Percentiles rank a stretch among this genome's conserved stretches.
phyloP scores from a whole-genome alignment of 2,113 vertebrate species.

The Brachyhypopomus occidentalis region DNA sequence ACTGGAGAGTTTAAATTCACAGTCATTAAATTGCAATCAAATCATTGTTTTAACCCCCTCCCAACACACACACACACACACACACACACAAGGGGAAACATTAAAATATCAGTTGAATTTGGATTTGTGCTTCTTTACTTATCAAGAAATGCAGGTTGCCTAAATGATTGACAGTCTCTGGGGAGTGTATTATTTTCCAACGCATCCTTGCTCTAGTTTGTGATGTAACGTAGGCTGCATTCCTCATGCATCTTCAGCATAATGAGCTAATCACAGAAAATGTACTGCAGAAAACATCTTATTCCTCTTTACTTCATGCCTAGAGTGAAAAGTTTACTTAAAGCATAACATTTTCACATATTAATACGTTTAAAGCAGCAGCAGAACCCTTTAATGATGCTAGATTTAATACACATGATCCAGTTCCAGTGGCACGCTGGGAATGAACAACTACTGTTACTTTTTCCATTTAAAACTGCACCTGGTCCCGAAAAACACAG shows the following conservation, averaged over 20 bases:
- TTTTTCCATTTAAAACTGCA: neutral
- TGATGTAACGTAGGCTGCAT: neutral
- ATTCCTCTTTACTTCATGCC: neutral
- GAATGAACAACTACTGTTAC: neutral
- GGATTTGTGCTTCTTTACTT: neutral
- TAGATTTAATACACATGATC: no score
- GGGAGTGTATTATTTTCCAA: neutral
- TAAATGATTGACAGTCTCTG: neutral
- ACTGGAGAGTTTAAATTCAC: neutral
- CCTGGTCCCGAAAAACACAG: neutral
- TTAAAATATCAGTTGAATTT: neutral
- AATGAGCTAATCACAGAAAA: slow-evolving; percentile 6
- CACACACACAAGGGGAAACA: neutral
- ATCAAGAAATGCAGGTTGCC: neutral
- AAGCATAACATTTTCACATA: neutral
- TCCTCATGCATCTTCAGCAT: neutral
- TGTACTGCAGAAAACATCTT: neutral
- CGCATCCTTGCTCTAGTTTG: neutral
- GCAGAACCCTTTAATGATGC: no score
- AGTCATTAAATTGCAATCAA: neutral
- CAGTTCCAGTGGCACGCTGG: no score
- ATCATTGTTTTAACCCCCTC: neutral
- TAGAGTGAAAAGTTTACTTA: neutral
- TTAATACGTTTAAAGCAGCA: no score
- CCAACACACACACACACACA: neutral